phyloP scores from a whole-genome alignment of 2,888 invertebrate species.

The Pachymerium ferrugineum region DNA sequence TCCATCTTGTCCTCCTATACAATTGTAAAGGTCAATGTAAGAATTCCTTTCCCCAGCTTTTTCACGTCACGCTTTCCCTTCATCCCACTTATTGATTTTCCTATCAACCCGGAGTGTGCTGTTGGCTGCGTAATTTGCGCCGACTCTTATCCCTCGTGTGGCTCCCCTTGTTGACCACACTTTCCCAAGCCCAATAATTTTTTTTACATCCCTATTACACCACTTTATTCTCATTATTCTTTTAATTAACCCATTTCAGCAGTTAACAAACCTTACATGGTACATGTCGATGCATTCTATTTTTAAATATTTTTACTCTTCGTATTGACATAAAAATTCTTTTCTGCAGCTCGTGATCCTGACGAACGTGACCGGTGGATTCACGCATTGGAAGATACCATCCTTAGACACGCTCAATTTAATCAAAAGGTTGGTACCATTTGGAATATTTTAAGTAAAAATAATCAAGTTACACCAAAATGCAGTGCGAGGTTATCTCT shows the following conservation, averaged over 20 bases:
- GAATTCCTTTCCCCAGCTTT: background rate
- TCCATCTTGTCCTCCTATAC: too few relatives aligned
- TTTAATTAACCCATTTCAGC: too few relatives aligned
- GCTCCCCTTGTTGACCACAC: too few relatives aligned
- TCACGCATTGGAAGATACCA: slow-evolving; percentile 87
- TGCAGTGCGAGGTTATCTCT: too few relatives aligned
- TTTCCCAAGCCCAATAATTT: too few relatives aligned
- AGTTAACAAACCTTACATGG: too few relatives aligned
- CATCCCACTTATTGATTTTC: background rate
- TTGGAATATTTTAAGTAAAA: background rate
- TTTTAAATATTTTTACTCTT: background rate
- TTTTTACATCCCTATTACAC: too few relatives aligned
- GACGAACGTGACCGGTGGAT: slow-evolving; percentile 96
- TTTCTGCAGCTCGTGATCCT: slow-evolving; percentile 68
- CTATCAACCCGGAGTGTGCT: background rate
- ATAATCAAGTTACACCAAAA: too few relatives aligned
- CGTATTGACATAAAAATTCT: background rate
- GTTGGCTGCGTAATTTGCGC: background rate
- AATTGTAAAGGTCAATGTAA: too few relatives aligned
- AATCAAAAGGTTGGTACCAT: slow-evolving; percentile 38
- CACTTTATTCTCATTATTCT: too few relatives aligned
- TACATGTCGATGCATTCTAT: background rate
- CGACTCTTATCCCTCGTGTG: background rate
- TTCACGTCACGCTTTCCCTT: background rate
- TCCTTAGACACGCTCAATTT: slow-evolving; percentile 66